These are phyloP conservation scores for Gambusia affinis DNA, from an alignment of 2,113 vertebrate genomes.

Conservation along the genomic window DNA sequence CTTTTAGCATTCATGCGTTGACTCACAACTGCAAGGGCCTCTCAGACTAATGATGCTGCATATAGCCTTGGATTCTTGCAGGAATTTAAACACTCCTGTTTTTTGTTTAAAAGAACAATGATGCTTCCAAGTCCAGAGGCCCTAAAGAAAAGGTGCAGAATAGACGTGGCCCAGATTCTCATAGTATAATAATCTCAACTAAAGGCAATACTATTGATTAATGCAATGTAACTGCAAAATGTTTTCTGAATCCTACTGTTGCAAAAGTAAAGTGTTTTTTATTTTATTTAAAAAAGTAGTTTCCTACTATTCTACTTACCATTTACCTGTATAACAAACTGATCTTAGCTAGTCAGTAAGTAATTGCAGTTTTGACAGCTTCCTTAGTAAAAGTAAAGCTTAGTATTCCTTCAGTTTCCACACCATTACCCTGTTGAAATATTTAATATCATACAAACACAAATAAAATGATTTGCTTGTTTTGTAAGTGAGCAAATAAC, in stretches of 20 bases:
- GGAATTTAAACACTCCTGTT: slow-evolving; percentile 72
- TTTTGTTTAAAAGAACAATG: slow-evolving; percentile 56
- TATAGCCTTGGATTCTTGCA: slow-evolving; percentile 63
- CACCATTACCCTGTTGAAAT: background rate
- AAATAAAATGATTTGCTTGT: background rate
- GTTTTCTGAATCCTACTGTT: background rate
- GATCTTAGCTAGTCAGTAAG: too few relatives aligned
- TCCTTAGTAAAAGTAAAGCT: background rate
- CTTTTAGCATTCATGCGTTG: slow-evolving; percentile 75
- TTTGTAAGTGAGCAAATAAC: background rate
- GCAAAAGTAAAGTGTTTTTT: background rate
- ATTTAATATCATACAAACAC: background rate
- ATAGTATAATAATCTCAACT: background rate
- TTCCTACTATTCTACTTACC: too few relatives aligned
- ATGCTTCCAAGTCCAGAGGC: slow-evolving; percentile 58
- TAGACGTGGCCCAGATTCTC: background rate
- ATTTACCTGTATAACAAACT: too few relatives aligned
- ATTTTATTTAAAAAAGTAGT: too few relatives aligned
- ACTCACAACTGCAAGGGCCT: slow-evolving; percentile 75
- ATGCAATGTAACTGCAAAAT: background rate
- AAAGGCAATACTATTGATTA: background rate
- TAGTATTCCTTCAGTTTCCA: background rate
- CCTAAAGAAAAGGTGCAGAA: slow-evolving; percentile 16
- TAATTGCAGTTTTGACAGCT: too few relatives aligned
- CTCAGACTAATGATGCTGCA: slow-evolving; percentile 72